Base-by-base conservation (phyloP, 2,113 vertebrate genomes). In the Copsychus sechellarum region DNA sequence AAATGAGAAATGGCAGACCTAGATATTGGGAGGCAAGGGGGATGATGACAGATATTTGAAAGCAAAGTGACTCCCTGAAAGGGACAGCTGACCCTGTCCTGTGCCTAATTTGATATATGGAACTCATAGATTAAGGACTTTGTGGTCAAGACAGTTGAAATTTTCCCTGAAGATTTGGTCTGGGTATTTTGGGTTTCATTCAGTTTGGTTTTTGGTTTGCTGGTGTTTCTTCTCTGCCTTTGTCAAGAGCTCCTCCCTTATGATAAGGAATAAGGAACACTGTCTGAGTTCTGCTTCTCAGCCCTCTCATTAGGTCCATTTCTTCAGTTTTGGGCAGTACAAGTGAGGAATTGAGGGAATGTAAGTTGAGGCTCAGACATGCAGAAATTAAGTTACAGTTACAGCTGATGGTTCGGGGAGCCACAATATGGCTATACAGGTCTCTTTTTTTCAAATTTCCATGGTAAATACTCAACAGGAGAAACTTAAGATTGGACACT, bases 1-100 rank as follows among this genome's bases (percentile, higher is more conserved):
- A 50, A 88, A 64, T n/a, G 53, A 76, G 19, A 90, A 92, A 79
- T 42, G 3, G 8, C 11, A 84, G 25, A 38, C 4, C 45, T 64
- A 38, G 25, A n/a, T 48, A 45, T 23, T 43, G 11, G 9, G 31
- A 26, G 3, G 6, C 5, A 4, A 4, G 21, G 5, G 1, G 3
- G 5, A 4, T 25, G 14, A 65, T 42, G 25, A 36, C 7, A 36
- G 45, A 26, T 2, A 36, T 26, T 38, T 5, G 3, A 65, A 94
- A 87, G 47, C 6, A 42, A 28, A 61, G 15, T 45, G 23, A 3
- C 12, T 36, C 21, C 33, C 2, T 7, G 50, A 87, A 93, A 87
- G 31, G 12, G 23, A 62, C 4, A 26, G 21, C 20, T 34, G 15
- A 81, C 14, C 20, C 19, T 54, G 38, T 62, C 11, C 50, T 5